Conservation (phyloP, 2,797 vertebrate species). For the Trachops cirrhosus region DNA sequence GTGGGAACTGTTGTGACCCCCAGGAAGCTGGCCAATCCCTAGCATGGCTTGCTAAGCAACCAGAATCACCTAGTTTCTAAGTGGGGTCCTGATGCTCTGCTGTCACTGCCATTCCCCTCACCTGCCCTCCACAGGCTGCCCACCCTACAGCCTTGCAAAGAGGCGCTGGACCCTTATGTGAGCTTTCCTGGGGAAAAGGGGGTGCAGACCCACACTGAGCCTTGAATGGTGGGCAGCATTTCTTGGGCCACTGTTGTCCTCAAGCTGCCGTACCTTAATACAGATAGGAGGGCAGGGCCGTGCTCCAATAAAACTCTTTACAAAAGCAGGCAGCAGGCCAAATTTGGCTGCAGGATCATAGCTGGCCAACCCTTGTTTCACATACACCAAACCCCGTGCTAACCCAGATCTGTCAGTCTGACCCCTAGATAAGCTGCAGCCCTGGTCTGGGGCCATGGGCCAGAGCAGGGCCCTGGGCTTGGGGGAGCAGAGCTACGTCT, state of each 20-base stretch:
- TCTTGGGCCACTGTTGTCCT: neutral
- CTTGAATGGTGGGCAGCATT: neutral
- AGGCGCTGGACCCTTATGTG: fast-evolving
- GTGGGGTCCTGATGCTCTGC: neutral
- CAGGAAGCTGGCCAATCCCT: neutral
- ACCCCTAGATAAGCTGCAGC: too few relatives aligned
- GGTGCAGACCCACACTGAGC: neutral
- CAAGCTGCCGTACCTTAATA: neutral
- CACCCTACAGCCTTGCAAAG: neutral
- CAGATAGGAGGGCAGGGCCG: neutral
- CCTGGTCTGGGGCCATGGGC: neutral
- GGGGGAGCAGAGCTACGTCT: neutral
- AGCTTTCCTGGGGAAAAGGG: neutral
- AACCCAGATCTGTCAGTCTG: neutral
- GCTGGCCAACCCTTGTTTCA: neutral
- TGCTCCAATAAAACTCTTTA: neutral
- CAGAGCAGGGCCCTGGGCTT: neutral
- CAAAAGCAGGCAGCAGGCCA: neutral
- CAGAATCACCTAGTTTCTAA: neutral
- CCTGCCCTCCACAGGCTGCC: neutral
- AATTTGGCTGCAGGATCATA: neutral
- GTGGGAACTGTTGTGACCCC: too few relatives aligned
- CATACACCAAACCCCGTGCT: neutral
- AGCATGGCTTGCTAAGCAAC: neutral
- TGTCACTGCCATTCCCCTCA: neutral